phyloP scores from a whole-genome alignment of 2,888 invertebrate genomes.

The Harpagoxenus sublaevis region DNA sequence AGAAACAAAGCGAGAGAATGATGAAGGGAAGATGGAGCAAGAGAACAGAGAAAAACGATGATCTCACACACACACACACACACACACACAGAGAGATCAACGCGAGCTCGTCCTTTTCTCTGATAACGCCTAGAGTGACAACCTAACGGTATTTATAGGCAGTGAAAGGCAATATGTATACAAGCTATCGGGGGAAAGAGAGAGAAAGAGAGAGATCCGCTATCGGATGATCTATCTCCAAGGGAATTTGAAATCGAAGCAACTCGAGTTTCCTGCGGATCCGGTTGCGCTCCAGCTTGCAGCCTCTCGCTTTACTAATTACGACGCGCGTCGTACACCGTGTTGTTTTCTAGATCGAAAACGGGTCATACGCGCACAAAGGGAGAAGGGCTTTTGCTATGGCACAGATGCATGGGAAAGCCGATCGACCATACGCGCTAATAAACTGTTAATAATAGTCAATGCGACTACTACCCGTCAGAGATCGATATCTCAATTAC shows the following conservation, averaged over 20 bases:
- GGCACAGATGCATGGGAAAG: neutral
- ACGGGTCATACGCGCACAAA: neutral
- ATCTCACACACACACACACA: neutral
- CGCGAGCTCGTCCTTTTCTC: neutral
- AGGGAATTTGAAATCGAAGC: neutral
- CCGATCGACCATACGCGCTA: constrained; percentile 6
- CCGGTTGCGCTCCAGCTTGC: neutral
- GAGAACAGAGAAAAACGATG: constrained; percentile 4
- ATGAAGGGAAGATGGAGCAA: neutral
- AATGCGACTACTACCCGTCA: neutral
- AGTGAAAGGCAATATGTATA: neutral
- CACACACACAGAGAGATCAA: neutral
- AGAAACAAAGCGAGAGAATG: neutral
- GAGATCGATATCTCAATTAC: constrained; percentile 36
- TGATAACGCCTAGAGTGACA: constrained; percentile 8
- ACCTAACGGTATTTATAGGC: neutral
- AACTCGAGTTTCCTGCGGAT: neutral
- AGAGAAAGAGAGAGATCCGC: neutral
- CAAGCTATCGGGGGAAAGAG: neutral
- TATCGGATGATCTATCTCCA: neutral
- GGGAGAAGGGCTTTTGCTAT: neutral
- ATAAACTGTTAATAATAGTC: constrained; percentile 35
- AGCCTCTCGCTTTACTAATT: neutral
- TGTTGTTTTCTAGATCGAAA: constrained; percentile 28
- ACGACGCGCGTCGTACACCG: neutral